These are phyloP conservation scores for Chaetoderma sp. DNA, from an alignment of 2,888 invertebrate genomes.

Conservation along the genomic window DNA sequence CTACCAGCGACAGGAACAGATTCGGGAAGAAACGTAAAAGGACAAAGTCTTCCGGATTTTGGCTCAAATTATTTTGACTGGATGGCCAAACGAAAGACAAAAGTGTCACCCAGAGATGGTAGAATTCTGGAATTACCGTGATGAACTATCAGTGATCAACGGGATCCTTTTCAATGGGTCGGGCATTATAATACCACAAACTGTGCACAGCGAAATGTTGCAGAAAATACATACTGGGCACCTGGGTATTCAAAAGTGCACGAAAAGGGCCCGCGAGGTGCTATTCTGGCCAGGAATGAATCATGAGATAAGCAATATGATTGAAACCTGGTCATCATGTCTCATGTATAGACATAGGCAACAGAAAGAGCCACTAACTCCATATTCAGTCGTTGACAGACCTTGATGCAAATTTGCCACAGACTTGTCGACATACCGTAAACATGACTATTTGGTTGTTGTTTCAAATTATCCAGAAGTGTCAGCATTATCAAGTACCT, in stretches of 20 bases:
- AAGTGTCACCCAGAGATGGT: neutral
- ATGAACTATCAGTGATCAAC: slow-evolving; percentile 5
- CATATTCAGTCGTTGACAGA: neutral
- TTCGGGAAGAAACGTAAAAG: slow-evolving; percentile 3
- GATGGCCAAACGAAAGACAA: slow-evolving; percentile 14
- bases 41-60: slow-evolving; percentile 4
- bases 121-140: slow-evolving; percentile 12
- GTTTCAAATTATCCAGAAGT: neutral
- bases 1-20: slow-evolving; percentile 7
- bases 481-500: neutral
- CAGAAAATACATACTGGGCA: slow-evolving; percentile 20
- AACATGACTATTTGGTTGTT: slow-evolving; percentile 8
- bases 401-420: neutral
- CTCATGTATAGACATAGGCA: neutral
- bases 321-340: neutral
- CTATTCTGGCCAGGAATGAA: slow-evolving; percentile 20
- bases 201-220: slow-evolving; percentile 10
- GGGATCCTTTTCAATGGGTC: slow-evolving; percentile 10
- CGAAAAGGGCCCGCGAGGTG: slow-evolving; percentile 16
- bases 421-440: neutral
- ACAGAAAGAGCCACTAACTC: neutral
- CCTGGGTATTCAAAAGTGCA: slow-evolving; percentile 24
- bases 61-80: slow-evolving; percentile 4
- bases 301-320: slow-evolving; percentile 7
- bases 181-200: slow-evolving; percentile 14